These are phyloP conservation scores for Palythoa caribaeorum DNA, from an alignment of 92 coral and sea anemone genomes.

Conservation along the genomic window DNA sequence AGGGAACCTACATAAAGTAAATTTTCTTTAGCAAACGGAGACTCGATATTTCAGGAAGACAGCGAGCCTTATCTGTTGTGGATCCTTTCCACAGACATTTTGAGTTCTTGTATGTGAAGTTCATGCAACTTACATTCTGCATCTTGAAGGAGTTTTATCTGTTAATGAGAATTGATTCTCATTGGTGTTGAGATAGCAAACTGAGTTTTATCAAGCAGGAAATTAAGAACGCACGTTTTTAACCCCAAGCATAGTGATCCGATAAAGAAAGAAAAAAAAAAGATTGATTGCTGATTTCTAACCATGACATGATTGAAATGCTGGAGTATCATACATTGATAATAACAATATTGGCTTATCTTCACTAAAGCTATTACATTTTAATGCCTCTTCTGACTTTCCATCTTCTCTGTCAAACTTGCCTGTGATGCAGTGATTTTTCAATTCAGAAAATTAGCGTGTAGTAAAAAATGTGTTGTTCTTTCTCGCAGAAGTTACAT, in stretches of 20 bases:
- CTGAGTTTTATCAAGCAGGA: constrained; percentile 27
- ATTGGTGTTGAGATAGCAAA: constrained; percentile 12
- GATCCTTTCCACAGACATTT: constrained; percentile 7
- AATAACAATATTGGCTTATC: constrained; percentile 4
- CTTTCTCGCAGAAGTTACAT: too few species aligned
- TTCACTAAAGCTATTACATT: constrained; percentile 16
- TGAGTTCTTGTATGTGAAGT: neutral
- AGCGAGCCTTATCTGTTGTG: neutral
- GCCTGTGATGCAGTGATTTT: neutral
- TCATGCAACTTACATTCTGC: constrained; percentile 1
- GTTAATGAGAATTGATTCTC: constrained; percentile 1
- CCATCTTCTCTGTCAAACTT: neutral
- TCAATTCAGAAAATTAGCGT: neutral
- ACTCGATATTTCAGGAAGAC: neutral
- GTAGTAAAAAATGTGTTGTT: too few species aligned
- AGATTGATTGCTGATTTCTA: constrained; percentile 39
- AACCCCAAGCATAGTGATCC: constrained; percentile 18
- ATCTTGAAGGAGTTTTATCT: constrained; percentile 12
- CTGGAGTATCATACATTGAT: constrained; percentile 13
- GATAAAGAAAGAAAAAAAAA: constrained; percentile 4
- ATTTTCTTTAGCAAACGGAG: neutral
- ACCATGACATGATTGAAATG: constrained; percentile 20
- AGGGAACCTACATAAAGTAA: constrained; percentile 3
- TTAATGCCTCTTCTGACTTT: neutral
- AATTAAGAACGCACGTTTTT: constrained; percentile 19